These are phyloP conservation scores for Speoplatyrhinus poulsoni DNA, from an alignment of 2,113 vertebrate genomes.

Conservation along the genomic window DNA sequence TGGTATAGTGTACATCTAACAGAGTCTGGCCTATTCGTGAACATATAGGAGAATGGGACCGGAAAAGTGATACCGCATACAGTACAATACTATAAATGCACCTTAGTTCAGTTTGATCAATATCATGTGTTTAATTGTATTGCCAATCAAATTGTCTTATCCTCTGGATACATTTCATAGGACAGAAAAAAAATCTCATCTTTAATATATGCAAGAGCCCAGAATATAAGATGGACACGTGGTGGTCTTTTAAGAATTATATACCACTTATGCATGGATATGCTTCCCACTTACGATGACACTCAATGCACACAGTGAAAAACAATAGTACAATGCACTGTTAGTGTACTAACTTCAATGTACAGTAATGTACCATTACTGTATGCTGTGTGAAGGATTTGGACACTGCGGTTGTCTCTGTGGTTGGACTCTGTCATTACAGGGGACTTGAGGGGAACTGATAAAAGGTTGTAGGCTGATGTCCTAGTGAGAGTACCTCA, in stretches of 20 bases:
- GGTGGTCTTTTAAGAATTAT: neutral
- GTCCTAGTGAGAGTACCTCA: slow-evolving; percentile 31
- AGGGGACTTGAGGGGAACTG: slow-evolving; percentile 26
- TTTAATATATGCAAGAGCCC: neutral
- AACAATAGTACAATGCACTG: slow-evolving; percentile 5
- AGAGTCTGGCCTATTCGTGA: slow-evolving; percentile 12
- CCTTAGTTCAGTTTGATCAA: neutral
- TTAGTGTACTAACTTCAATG: slow-evolving; percentile 9
- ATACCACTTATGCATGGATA: slow-evolving; percentile 6
- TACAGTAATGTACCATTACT: slow-evolving; percentile 24
- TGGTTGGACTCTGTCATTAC: slow-evolving; percentile 33
- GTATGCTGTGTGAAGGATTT: slow-evolving; percentile 25
- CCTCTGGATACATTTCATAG: too few species aligned
- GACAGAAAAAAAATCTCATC: neutral
- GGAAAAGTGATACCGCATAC: slow-evolving; percentile 15
- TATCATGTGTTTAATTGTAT: slow-evolving; percentile 11
- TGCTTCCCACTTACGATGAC: slow-evolving; percentile 1
- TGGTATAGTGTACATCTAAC: slow-evolving; percentile 10
- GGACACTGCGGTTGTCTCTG: slow-evolving; percentile 34
- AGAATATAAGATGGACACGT: neutral
- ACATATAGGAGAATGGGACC: slow-evolving; percentile 10
- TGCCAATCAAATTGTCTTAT: slow-evolving; percentile 14
- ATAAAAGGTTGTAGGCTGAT: slow-evolving; percentile 41
- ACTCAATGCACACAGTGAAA: slow-evolving; percentile 8
- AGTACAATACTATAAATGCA: slow-evolving; percentile 11